These are phyloP conservation scores for Brachionus rubens DNA, from an alignment of 1,140 invertebrate genomes.

Conservation along the genomic window DNA sequence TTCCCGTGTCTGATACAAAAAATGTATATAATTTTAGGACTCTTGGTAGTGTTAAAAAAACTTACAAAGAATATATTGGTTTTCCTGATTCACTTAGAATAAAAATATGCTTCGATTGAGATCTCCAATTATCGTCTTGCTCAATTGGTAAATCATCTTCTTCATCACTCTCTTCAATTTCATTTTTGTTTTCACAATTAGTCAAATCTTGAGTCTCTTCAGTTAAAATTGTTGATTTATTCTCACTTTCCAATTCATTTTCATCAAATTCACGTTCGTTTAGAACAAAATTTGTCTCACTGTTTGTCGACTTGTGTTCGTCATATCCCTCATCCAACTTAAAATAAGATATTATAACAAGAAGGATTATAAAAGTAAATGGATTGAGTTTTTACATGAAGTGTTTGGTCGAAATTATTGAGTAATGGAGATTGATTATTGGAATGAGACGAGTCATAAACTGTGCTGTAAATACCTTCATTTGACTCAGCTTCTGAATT, in stretches of 20 bases:
- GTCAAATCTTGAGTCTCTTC: background rate
- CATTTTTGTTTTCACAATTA: too few relatives aligned
- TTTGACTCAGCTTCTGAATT: slow-evolving; percentile 18
- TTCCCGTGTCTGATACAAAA: slow-evolving; percentile 72
- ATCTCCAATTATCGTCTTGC: slow-evolving; percentile 25
- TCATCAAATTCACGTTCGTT: slow-evolving; percentile 32
- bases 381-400: background rate
- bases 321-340: background rate
- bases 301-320: background rate
- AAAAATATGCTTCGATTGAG: slow-evolving; percentile 77
- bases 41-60: background rate
- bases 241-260: background rate
- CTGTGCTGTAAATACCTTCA: background rate
- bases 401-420: background rate
- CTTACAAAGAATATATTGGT: slow-evolving; percentile 84
- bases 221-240: background rate
- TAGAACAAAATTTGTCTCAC: background rate
- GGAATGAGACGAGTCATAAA: background rate
- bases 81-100: slow-evolving; percentile 90
- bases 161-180: background rate
- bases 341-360: background rate
- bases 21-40: background rate
- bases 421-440: slow-evolving; percentile 21
- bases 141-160: slow-evolving; percentile 25
- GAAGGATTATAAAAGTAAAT: background rate